Evolutionary conservation across 2,797 vertebrate genomes (phyloP), one percentile per base, ranked within the genome.

Genomic region (Sparidentex hasta): DNA sequence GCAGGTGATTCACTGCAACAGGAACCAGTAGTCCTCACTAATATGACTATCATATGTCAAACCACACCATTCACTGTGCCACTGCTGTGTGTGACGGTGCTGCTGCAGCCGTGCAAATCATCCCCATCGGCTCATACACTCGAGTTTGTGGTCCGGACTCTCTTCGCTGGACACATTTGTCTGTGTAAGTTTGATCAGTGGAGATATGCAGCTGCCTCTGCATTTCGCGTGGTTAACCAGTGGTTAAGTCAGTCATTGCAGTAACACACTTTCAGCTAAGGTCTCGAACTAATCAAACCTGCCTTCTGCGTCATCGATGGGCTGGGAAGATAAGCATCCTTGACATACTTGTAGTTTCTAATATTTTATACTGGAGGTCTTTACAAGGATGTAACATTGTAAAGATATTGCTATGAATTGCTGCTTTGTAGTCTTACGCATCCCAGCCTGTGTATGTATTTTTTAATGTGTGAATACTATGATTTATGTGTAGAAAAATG

Each of bases 11-110:
- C 43, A 47, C 14, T 52, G 46, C 13, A 56, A 81, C 50, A 62
- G 80, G 47, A 76, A 83, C 47, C 65, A 64, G 38, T 47, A 9
- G n/a, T 8, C 33, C 14, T 23, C 11, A 9, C 41, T 51, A 48
- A 55, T 33, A 48, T 46, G 20, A 57, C 38, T 44, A 52, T 65
- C 14, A 48, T 12, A 68, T 65, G 44, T 70, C 65, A 59, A 61
- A 73, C 11, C 6, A 41, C 4, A 52, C n/a, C 9, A 27, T 27
- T 43, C 11, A 44, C 9, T 5, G 21, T 55, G 12, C 41, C 9
- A 43, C 25, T 3, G 38, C 20, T 21, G 27, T 43, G 27, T 29
- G 29, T 62, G 54, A 27, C 17, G 54, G 47, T 21, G 2, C 55
- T 20, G 41, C 11, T 5, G 6, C 14, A 48, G n/a, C 12, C 7